Conservation (phyloP, 2,113 vertebrate genomes). For the Terrapene triunguis region DNA sequence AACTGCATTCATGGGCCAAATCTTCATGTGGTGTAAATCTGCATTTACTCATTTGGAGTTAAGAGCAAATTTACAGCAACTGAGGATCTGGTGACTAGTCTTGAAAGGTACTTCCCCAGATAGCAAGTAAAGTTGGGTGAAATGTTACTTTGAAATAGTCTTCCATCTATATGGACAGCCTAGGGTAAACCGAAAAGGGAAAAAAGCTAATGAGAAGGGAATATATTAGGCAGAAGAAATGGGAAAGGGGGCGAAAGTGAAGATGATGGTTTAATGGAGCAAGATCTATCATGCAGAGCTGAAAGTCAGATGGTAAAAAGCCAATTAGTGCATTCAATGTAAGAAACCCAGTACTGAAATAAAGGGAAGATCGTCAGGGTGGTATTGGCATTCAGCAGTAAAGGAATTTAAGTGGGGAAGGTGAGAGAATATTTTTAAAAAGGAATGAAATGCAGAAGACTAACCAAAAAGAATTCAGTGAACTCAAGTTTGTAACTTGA, state of each 20-base stretch:
- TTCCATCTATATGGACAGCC: neutral
- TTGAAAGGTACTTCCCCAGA: neutral
- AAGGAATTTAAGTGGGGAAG: neutral
- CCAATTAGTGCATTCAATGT: neutral
- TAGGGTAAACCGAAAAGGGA: neutral
- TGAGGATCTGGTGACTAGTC: neutral
- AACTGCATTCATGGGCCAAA: neutral
- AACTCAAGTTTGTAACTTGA: neutral
- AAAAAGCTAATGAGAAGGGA: neutral
- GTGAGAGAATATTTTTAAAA: neutral
- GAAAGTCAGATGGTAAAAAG: neutral
- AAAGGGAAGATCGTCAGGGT: neutral
- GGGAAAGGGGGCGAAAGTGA: neutral
- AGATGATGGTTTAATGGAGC: neutral
- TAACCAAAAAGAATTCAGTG: neutral
- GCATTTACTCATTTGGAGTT: neutral
- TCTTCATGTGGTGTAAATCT: neutral
- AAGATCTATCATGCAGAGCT: neutral
- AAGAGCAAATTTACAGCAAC: neutral
- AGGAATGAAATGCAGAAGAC: neutral
- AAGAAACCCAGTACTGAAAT: neutral
- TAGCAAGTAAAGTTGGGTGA: neutral
- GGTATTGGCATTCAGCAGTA: neutral
- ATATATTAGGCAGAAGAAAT: neutral
- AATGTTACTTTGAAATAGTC: neutral